A percentile compares a stretch with the other conserved stretches of the same genome.
These are phyloP conservation scores for Thereva unica DNA, from an alignment of 2,888 invertebrate genomes.

Conservation along the genomic window DNA sequence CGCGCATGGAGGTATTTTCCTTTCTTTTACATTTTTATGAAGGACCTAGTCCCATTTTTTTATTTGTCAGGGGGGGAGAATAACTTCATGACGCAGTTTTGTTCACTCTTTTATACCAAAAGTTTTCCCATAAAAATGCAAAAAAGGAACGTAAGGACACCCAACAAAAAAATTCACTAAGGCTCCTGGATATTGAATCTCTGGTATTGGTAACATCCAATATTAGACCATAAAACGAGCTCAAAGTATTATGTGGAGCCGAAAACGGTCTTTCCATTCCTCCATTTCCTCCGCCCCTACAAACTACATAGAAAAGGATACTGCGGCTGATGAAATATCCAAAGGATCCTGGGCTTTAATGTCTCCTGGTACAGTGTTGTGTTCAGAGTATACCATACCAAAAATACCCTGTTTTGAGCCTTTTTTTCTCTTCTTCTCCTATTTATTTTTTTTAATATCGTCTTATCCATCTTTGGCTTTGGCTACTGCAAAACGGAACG, in stretches of 20 bases:
- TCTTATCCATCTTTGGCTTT: slow-evolving; percentile 9
- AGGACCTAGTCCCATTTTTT: slow-evolving; percentile 25
- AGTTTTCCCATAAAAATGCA: slow-evolving; percentile 31
- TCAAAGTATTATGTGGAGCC: slow-evolving; percentile 51
- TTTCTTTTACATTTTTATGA: not conserved
- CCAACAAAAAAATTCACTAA: slow-evolving; percentile 7
- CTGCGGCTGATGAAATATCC: not conserved
- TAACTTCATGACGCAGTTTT: slow-evolving; percentile 26
- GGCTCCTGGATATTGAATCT: slow-evolving; percentile 27
- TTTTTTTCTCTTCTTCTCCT: too few relatives aligned
- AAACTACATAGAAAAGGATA: too few relatives aligned
- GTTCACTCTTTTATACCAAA: slow-evolving; percentile 9
- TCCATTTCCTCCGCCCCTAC: too few relatives aligned
- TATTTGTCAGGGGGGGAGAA: not conserved
- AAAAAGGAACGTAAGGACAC: slow-evolving; percentile 11
- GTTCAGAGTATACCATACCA: too few relatives aligned
- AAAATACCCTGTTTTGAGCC: too few relatives aligned
- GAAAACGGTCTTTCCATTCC: too few relatives aligned
- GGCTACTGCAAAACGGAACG: slow-evolving; percentile 43
- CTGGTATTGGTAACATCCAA: slow-evolving; percentile 43
- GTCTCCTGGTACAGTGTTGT: too few relatives aligned
- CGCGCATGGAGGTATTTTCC: too few relatives aligned
- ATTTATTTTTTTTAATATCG: not conserved
- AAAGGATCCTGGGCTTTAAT: slow-evolving; percentile 9
- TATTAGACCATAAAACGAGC: slow-evolving; percentile 57